phyloP scores from a whole-genome alignment of 2,113 vertebrate genomes.

The Tricholaema leucomelas region DNA sequence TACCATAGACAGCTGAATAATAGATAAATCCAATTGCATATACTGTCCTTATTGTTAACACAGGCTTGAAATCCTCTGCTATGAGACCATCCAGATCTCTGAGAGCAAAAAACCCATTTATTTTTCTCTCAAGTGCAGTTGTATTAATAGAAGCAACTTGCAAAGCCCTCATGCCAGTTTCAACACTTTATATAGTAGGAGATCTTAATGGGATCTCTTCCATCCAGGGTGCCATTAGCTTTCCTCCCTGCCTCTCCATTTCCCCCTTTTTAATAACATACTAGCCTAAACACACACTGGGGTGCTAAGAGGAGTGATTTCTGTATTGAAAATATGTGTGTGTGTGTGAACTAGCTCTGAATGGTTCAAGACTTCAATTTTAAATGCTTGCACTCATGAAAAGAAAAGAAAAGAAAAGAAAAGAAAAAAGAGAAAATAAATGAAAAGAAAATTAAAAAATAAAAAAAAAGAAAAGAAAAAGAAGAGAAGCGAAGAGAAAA shows the following conservation, averaged over 20 bases:
- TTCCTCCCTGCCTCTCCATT: background rate
- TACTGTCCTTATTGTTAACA: background rate
- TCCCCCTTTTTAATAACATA: slow-evolving; percentile 3
- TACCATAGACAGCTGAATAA: background rate
- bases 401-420: no score
- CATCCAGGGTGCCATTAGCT: slow-evolving; percentile 45
- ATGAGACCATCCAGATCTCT: background rate
- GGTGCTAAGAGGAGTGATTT: slow-evolving; percentile 27
- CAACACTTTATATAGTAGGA: slow-evolving; percentile 53
- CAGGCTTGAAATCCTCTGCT: slow-evolving; percentile 11
- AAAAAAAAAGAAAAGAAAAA: no score
- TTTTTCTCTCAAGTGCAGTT: background rate
- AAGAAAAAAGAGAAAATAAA: background rate
- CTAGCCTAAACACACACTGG: slow-evolving; percentile 38
- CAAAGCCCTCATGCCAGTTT: slow-evolving; percentile 35
- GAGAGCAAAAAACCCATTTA: slow-evolving; percentile 3
- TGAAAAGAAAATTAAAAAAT: no score
- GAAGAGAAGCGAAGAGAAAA: no score
- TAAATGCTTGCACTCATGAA: background rate
- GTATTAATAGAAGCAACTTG: slow-evolving; percentile 46
- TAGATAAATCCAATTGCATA: background rate
- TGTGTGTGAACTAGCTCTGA: background rate
- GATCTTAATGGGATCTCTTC: slow-evolving; percentile 38
- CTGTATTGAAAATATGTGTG: background rate
- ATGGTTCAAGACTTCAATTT: background rate